Conservation (phyloP, 1,140 invertebrate species). For the Drosophila grimshawi region DNA sequence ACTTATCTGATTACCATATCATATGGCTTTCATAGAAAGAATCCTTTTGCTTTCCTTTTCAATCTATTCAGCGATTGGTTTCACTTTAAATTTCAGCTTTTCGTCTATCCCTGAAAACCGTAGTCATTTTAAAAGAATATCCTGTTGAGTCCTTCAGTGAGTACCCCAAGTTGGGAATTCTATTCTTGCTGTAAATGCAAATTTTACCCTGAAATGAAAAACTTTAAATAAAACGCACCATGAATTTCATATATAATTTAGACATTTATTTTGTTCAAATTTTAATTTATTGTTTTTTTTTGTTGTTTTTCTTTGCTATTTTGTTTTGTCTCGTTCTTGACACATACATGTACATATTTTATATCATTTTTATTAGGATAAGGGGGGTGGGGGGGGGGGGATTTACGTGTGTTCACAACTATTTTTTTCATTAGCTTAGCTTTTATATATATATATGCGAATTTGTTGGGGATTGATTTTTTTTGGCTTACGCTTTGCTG, state of each 20-base stretch:
- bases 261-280: slow-evolving; percentile 79
- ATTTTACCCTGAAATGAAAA: too few relatives aligned
- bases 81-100: too few relatives aligned
- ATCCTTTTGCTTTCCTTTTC: too few relatives aligned
- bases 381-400: slow-evolving; percentile 6
- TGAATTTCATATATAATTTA: slow-evolving; percentile 72
- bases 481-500: slow-evolving; percentile 76
- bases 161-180: not conserved
- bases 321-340: slow-evolving; percentile 45
- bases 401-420: slow-evolving; percentile 22
- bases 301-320: slow-evolving; percentile 45
- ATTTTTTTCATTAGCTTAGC: slow-evolving; percentile 51
- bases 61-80: too few relatives aligned
- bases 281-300: slow-evolving; percentile 33
- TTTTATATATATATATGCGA: slow-evolving; percentile 27
- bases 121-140: too few relatives aligned
- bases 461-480: slow-evolving; percentile 17
- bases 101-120: too few relatives aligned
- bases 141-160: too few relatives aligned
- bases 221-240: slow-evolving; percentile 7
- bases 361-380: slow-evolving; percentile 3
- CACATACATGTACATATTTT: slow-evolving; percentile 43
- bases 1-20: too few relatives aligned
- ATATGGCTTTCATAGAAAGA: too few relatives aligned
- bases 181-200: not conserved